phyloP scores from a whole-genome alignment of 1,140 invertebrate species.

The Drosophila novamexicana region DNA sequence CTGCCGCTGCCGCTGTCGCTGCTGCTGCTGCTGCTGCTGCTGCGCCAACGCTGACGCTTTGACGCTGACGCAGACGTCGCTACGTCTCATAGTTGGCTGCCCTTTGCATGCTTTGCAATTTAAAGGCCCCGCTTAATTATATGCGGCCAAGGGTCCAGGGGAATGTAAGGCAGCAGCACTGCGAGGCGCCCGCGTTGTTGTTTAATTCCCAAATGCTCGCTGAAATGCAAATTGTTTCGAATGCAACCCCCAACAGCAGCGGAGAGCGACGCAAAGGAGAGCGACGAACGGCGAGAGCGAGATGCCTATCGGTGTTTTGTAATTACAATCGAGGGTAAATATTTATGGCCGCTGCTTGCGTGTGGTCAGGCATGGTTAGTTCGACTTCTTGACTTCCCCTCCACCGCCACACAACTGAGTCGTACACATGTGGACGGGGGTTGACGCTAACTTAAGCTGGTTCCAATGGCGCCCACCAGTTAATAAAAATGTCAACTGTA shows the following conservation, averaged over 20 bases:
- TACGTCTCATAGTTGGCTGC: constrained; percentile 39
- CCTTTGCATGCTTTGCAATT: constrained; percentile 72
- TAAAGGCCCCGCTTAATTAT: constrained; percentile 78
- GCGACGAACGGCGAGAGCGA: constrained; percentile 46
- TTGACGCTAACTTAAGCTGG: constrained; percentile 47
- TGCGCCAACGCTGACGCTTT: constrained; percentile 16
- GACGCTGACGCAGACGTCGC: constrained; percentile 30
- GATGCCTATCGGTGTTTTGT: constrained; percentile 82
- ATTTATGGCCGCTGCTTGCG: constrained; percentile 64
- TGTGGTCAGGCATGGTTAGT: constrained; percentile 72
- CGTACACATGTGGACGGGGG: constrained; percentile 5
- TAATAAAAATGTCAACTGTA: constrained; percentile 78
- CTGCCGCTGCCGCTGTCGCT: constrained; percentile 48
- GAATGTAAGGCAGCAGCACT: constrained; percentile 21
- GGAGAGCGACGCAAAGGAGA: not conserved
- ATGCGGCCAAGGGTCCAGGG: constrained; percentile 43
- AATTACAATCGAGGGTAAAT: constrained; percentile 80
- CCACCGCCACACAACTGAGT: not conserved
- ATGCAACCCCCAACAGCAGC: constrained; percentile 43
- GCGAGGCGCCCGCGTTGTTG: constrained; percentile 41
- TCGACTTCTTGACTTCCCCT: constrained; percentile 14
- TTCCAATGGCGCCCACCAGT: constrained; percentile 55
- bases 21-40: constrained; percentile 19
- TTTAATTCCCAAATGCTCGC: constrained; percentile 69
- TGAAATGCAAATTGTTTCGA: constrained; percentile 72